Evolutionary conservation across 2,113 vertebrate species (phyloP).

Genomic region (Cottus gobio): DNA sequence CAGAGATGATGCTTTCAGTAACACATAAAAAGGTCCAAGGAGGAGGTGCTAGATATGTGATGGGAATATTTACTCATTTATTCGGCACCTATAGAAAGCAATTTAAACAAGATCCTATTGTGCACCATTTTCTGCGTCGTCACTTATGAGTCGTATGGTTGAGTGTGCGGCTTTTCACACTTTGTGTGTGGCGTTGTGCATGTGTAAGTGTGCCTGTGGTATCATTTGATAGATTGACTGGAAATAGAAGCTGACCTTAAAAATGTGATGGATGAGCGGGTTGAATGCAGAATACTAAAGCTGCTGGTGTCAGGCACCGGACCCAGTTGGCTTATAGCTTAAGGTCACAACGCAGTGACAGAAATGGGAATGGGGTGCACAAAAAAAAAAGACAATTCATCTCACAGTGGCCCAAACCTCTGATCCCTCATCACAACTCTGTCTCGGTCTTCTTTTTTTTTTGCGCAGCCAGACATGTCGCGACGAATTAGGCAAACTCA

Average conservation of each 20-base stretch:
- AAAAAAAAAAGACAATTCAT: slow-evolving; percentile 64
- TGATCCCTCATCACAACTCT: slow-evolving; percentile 70
- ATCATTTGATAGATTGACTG: slow-evolving; percentile 77
- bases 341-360: slow-evolving; percentile 78
- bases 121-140: background rate
- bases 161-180: background rate
- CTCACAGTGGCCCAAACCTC: slow-evolving; percentile 60
- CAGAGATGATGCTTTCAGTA: background rate
- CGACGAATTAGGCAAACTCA: slow-evolving; percentile 74
- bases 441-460: slow-evolving; percentile 57
- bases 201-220: slow-evolving; percentile 28
- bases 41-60: background rate
- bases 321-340: slow-evolving; percentile 77
- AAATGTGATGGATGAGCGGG: slow-evolving; percentile 80
- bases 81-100: background rate
- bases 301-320: slow-evolving; percentile 25
- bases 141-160: background rate
- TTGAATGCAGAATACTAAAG: slow-evolving; percentile 76
- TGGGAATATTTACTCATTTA: slow-evolving; percentile 22
- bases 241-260: slow-evolving; percentile 84
- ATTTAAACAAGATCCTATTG: slow-evolving; percentile 28
- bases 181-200: background rate
- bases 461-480: slow-evolving; percentile 71
- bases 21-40: background rate
- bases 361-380: slow-evolving; percentile 48